Percentiles rank a stretch among this genome's conserved stretches.
phyloP scores from a whole-genome alignment of 2,113 vertebrate species.

The Canis aureus region DNA sequence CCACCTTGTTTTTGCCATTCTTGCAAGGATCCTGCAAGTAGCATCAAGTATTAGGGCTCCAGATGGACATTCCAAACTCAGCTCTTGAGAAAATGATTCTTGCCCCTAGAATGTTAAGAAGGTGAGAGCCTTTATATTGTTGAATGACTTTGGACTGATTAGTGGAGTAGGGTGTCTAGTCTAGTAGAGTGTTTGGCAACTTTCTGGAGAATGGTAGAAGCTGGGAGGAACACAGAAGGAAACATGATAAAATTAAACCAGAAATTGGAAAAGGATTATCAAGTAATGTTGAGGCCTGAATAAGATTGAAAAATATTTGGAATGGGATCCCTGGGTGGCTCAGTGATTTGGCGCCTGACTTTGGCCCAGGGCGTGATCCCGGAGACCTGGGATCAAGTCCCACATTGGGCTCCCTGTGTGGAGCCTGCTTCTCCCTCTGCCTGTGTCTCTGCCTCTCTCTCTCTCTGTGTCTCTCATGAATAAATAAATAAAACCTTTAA shows the following conservation, averaged over 20 bases:
- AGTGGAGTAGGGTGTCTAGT: neutral
- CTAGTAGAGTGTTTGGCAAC: neutral
- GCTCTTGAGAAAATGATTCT: neutral
- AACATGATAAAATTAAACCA: slow-evolving; percentile 29
- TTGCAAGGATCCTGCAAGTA: neutral
- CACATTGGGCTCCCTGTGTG: too few species aligned
- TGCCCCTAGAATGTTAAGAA: neutral
- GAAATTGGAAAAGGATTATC: neutral
- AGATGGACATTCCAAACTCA: neutral
- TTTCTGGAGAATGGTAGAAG: slow-evolving; percentile 10
- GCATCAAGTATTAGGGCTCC: neutral
- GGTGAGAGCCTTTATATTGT: neutral
- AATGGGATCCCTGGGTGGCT: neutral
- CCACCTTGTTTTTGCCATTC: neutral
- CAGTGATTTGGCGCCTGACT: too few species aligned
- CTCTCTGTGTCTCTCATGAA: too few species aligned
- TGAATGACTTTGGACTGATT: neutral
- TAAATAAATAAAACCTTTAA: too few species aligned
- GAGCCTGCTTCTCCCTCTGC: too few species aligned
- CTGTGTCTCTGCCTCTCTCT: too few species aligned
- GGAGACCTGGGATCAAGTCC: too few species aligned
- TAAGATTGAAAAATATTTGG: neutral
- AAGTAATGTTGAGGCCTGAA: neutral
- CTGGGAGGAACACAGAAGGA: slow-evolving; percentile 20
- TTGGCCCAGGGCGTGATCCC: too few species aligned